Conservation (phyloP, 2,888 invertebrate genomes). For the Hypercompe scribonia region DNA sequence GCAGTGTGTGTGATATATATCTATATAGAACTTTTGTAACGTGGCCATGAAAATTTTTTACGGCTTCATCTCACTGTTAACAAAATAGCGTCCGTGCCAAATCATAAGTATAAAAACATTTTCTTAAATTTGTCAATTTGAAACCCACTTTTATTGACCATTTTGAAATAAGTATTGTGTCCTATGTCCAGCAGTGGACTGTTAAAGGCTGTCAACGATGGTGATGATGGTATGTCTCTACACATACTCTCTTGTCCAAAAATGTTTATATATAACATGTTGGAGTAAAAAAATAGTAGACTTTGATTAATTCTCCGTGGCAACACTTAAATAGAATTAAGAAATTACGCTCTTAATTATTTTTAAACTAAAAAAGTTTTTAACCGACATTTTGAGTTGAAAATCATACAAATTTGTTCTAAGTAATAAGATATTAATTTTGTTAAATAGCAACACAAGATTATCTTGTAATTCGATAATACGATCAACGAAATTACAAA, state of each 20-base stretch:
- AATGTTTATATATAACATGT: not conserved
- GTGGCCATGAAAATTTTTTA: no score
- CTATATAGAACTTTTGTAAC: no score
- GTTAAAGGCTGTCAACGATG: no score
- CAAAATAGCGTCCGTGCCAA: no score
- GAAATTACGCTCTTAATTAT: not conserved
- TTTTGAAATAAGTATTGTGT: no score
- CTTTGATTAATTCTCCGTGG: not conserved
- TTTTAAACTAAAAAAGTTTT: not conserved
- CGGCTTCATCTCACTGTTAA: no score
- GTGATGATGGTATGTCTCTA: not conserved
- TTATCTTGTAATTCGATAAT: conserved; percentile 21
- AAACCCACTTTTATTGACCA: no score
- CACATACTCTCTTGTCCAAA: not conserved
- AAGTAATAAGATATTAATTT: conserved; percentile 40
- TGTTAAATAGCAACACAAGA: conserved; percentile 22
- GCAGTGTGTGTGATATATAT: no score
- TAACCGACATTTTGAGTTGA: not conserved
- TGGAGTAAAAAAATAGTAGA: not conserved
- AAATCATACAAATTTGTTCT: conserved; percentile 44
- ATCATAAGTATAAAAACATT: no score
- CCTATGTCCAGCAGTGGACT: no score
- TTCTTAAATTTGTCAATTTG: no score
- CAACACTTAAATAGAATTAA: not conserved
- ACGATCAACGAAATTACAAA: conserved; percentile 27